Percentiles rank a stretch among this genome's conserved stretches.
phyloP scores from a whole-genome alignment of 1,140 invertebrate species.

The Aporrectodea caliginosa region DNA sequence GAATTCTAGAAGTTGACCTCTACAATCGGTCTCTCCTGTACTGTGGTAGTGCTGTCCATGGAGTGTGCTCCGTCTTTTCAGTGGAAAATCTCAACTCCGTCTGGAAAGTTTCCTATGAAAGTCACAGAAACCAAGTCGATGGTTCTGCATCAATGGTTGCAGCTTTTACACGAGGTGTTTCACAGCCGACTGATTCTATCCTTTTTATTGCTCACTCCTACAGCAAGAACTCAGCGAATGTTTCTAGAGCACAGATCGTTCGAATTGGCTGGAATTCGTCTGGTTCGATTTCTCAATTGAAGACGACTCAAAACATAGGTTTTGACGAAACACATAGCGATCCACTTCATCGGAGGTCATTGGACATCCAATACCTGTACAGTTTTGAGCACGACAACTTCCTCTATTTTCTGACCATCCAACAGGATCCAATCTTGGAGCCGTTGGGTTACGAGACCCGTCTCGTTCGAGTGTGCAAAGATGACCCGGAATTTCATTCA shows the following conservation, averaged over 20 bases:
- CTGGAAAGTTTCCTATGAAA: no score
- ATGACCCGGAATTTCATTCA: constrained; percentile 39
- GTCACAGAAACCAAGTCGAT: no score
- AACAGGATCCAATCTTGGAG: neutral
- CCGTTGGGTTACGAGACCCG: neutral
- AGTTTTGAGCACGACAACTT: neutral
- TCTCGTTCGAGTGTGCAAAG: constrained; percentile 39
- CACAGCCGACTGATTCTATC: neutral
- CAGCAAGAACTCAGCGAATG: neutral
- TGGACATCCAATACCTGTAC: neutral
- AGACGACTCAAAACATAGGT: neutral
- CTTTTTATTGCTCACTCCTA: neutral
- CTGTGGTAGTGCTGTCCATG: neutral
- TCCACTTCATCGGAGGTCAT: neutral
- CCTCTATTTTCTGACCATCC: neutral
- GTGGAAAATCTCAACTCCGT: neutral
- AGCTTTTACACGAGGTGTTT: neutral
- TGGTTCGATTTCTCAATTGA: no score
- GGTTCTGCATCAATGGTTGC: no score
- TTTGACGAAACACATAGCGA: neutral
- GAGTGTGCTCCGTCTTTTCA: neutral
- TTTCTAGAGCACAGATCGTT: neutral
- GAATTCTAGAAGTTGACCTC: neutral
- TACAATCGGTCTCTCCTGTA: neutral
- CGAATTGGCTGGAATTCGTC: neutral